Percentiles rank a stretch among this genome's conserved stretches.
Conservation (phyloP, 2,888 invertebrate species). For the Atherix ibis region DNA sequence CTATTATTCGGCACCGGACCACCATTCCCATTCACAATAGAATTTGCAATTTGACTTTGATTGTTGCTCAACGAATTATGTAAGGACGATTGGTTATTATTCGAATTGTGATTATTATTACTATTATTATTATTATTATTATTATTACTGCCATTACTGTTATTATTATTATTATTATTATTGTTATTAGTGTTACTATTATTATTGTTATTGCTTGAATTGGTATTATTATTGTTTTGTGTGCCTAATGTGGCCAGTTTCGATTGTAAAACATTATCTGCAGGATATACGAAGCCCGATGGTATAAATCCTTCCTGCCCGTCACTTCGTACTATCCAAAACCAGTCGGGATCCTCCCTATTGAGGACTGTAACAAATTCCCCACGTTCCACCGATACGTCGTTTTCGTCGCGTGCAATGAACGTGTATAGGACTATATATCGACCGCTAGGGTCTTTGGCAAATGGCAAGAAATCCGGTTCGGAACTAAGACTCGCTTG, state of each 20-base stretch:
- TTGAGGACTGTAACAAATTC: constrained; percentile 93
- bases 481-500: constrained; percentile 37
- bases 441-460: constrained; percentile 73
- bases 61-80: too few species aligned
- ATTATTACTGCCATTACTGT: constrained; percentile 6
- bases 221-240: constrained; percentile 15
- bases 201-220: constrained; percentile 7
- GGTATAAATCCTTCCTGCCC: constrained; percentile 94
- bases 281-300: constrained; percentile 85
- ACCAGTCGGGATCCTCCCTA: constrained; percentile 92
- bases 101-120: too few species aligned
- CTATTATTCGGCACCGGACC: constrained; percentile 12
- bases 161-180: constrained; percentile 12
- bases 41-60: background rate
- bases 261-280: constrained; percentile 54
- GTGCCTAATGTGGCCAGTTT: constrained; percentile 18
- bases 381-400: constrained; percentile 82
- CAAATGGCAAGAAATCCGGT: constrained; percentile 50
- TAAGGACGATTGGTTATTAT: too few species aligned
- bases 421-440: constrained; percentile 89
- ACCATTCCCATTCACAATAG: background rate
- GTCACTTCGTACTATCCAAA: constrained; percentile 84
- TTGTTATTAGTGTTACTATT: constrained; percentile 4
- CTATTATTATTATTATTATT: constrained; percentile 14
- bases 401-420: constrained; percentile 84